These are phyloP conservation scores for Garrulus glandarius DNA, from an alignment of 2,797 vertebrate genomes.

Conservation along the genomic window DNA sequence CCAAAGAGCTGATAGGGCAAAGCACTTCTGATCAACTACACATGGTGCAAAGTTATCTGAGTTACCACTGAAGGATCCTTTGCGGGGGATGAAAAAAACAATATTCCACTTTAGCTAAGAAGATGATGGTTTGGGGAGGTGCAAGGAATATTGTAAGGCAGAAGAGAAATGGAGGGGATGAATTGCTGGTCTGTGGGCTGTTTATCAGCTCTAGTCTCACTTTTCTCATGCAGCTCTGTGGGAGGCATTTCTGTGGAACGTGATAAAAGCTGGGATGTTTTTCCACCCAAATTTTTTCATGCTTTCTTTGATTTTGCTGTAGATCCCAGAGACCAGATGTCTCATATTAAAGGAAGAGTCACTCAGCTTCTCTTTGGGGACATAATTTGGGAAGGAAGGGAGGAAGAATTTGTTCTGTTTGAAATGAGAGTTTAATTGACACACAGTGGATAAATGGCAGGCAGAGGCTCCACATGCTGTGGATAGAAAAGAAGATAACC, in stretches of 20 bases:
- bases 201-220: not conserved
- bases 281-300: not conserved
- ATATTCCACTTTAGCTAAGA: not conserved
- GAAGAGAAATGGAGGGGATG: not conserved
- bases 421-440: not conserved
- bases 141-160: not conserved
- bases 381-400: not conserved
- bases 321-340: constrained; percentile 31
- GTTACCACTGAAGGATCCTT: not conserved
- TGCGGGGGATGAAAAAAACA: not conserved
- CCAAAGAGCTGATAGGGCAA: not conserved
- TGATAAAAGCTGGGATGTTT: not conserved
- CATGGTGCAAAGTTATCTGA: not conserved
- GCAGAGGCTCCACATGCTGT: not conserved
- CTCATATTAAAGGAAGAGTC: constrained; percentile 24
- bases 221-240: not conserved
- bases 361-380: not conserved
- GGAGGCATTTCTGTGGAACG: constrained; percentile 10
- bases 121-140: not conserved
- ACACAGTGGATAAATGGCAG: not conserved
- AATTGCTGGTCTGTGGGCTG: not conserved
- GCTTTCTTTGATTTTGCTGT: constrained; percentile 30
- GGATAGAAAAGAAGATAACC: not conserved
- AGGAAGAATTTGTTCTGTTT: not conserved
- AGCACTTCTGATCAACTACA: not conserved